Conservation (phyloP, 1,140 invertebrate genomes). For the Tetranychus urticae region DNA sequence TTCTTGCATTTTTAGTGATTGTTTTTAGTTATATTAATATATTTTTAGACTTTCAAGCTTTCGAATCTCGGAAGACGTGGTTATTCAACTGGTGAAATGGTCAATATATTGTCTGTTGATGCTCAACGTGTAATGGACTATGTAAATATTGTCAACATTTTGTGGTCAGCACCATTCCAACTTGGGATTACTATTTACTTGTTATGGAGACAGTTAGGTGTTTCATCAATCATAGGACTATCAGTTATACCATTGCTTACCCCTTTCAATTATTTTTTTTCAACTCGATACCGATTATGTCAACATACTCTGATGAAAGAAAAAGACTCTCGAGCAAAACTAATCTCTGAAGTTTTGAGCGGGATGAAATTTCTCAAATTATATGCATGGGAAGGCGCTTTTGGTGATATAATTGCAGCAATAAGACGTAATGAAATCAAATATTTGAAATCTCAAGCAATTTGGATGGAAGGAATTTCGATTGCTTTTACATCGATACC, state of each 20-base stretch:
- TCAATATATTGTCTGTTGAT: not conserved
- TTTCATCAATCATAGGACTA: not conserved
- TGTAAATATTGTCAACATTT: not conserved
- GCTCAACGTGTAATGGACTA: not conserved
- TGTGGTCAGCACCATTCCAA: not conserved
- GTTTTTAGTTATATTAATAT: too few species aligned
- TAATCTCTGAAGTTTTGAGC: not conserved
- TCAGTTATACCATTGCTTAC: not conserved
- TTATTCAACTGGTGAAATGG: not conserved
- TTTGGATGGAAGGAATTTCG: slow-evolving; percentile 34
- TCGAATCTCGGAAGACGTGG: too few species aligned
- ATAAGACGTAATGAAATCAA: slow-evolving; percentile 23
- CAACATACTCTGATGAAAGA: not conserved
- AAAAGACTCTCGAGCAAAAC: not conserved
- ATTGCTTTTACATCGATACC: slow-evolving; percentile 24
- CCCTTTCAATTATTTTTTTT: not conserved
- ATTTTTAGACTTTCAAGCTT: too few species aligned
- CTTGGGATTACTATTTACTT: not conserved
- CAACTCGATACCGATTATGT: not conserved
- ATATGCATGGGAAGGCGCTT: not conserved
- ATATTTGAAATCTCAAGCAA: slow-evolving; percentile 16
- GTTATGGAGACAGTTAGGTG: not conserved
- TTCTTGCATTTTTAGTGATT: not conserved
- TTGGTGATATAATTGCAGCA: slow-evolving; percentile 18
- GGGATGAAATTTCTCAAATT: not conserved